Evolutionary conservation across 2,888 invertebrate species (phyloP).

Genomic region (Pheosia gnoma): DNA sequence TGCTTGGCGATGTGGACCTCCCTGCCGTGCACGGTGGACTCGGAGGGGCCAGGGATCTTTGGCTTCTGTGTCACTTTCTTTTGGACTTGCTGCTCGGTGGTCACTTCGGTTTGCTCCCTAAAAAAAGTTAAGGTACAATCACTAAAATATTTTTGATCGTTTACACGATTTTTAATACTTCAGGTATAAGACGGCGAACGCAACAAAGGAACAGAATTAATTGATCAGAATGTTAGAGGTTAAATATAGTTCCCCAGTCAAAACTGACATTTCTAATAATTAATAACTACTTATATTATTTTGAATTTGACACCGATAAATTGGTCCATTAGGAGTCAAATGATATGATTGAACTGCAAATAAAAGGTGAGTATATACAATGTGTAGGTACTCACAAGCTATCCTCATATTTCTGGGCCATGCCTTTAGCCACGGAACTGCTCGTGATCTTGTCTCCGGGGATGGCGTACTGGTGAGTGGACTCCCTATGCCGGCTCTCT

Average conservation of each 20-base stretch:
- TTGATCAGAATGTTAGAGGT: too few species aligned
- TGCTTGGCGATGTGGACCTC: conserved; percentile 95
- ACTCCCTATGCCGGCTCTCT: conserved; percentile 90
- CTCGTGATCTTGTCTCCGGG: conserved; percentile 92
- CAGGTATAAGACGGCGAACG: too few species aligned
- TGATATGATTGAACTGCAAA: too few species aligned
- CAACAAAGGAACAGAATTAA: too few species aligned
- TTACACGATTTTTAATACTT: too few species aligned
- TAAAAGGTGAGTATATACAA: background rate
- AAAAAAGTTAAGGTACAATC: conserved; percentile 21
- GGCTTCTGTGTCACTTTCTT: conserved; percentile 79
- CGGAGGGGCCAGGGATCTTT: conserved; percentile 89
- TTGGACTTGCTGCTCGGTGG: conserved; percentile 72
- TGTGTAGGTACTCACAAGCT: conserved; percentile 88
- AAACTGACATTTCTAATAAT: too few species aligned
- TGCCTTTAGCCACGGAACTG: conserved; percentile 91
- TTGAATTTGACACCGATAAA: too few species aligned
- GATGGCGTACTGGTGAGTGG: conserved; percentile 91
- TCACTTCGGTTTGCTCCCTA: conserved; percentile 86
- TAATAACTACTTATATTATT: too few species aligned
- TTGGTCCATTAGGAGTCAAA: too few species aligned
- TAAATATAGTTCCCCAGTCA: too few species aligned
- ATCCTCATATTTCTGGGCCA: conserved; percentile 94
- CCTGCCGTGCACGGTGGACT: conserved; percentile 94
- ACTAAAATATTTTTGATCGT: too few species aligned